Evolutionary conservation across 1,140 invertebrate species (phyloP).

Genomic region (Ctenoplectra terminalis): DNA sequence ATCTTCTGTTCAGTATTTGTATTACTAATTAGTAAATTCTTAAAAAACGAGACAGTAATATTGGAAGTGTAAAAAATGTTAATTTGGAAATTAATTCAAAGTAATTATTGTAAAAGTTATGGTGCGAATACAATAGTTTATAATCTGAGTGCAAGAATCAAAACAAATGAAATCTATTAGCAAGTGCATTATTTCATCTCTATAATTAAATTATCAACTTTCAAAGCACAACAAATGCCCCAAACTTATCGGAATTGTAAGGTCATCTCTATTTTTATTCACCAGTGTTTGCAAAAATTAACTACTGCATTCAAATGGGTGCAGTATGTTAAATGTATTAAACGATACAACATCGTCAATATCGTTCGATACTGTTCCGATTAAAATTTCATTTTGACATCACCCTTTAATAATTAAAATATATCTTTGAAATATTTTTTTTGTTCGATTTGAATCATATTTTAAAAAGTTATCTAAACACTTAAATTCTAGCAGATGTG

Average conservation of each 20-base stretch:
- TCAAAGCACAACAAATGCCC: background rate
- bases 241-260: constrained; percentile 1
- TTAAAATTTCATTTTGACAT: no score
- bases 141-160: background rate
- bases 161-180: constrained; percentile 34
- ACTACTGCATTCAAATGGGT: no score
- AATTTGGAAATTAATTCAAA: background rate
- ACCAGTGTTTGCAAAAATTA: background rate
- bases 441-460: no score
- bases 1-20: background rate
- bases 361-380: background rate
- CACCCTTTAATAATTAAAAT: no score
- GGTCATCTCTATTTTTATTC: constrained; percentile 20
- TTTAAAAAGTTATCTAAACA: no score
- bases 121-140: background rate
- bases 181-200: constrained; percentile 1
- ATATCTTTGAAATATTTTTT: no score
- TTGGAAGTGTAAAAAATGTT: background rate
- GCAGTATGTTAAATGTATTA: background rate
- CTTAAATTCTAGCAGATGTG: no score
- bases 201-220: constrained; percentile 23
- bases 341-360: background rate
- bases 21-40: background rate
- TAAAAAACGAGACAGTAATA: background rate
- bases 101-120: background rate